Evolutionary conservation across 2,797 vertebrate genomes (phyloP).

Genomic region (Neosilurus mollespiculum): DNA sequence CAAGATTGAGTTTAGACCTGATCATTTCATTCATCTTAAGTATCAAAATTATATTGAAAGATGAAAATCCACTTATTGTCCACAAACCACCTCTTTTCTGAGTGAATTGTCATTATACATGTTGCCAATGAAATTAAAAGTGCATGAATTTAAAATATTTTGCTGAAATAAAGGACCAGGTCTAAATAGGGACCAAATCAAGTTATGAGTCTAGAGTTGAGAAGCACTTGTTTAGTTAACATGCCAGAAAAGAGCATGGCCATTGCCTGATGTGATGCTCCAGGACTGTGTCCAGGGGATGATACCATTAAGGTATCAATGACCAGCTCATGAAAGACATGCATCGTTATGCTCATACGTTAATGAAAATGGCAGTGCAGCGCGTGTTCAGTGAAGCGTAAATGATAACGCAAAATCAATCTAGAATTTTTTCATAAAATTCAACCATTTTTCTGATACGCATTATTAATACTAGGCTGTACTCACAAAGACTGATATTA

Average conservation of each 20-base stretch:
- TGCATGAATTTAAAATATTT: not conserved
- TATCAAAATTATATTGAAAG: not conserved
- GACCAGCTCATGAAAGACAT: conserved; percentile 54
- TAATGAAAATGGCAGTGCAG: conserved; percentile 53
- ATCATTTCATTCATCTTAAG: not conserved
- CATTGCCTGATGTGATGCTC: conserved; percentile 43
- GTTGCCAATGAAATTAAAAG: not conserved
- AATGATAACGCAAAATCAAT: conserved; percentile 27
- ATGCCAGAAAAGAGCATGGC: conserved; percentile 45
- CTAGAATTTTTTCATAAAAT: conserved; percentile 47
- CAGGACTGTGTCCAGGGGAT: conserved; percentile 25
- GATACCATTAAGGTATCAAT: conserved; percentile 33
- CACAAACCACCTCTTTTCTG: not conserved
- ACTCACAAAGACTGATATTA: not conserved
- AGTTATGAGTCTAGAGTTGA: conserved; percentile 44
- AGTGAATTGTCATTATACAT: not conserved
- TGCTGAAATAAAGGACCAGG: conserved; percentile 1
- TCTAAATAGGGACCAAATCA: not conserved
- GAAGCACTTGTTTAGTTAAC: conserved; percentile 48
- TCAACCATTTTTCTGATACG: conserved; percentile 25
- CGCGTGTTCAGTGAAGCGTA: conserved; percentile 47
- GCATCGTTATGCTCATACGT: conserved; percentile 47
- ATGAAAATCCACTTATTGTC: not conserved
- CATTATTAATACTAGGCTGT: conserved; percentile 14
- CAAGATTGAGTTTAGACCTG: not conserved